Conservation (phyloP, 1,140 invertebrate genomes). For the Papilio polyxenes region DNA sequence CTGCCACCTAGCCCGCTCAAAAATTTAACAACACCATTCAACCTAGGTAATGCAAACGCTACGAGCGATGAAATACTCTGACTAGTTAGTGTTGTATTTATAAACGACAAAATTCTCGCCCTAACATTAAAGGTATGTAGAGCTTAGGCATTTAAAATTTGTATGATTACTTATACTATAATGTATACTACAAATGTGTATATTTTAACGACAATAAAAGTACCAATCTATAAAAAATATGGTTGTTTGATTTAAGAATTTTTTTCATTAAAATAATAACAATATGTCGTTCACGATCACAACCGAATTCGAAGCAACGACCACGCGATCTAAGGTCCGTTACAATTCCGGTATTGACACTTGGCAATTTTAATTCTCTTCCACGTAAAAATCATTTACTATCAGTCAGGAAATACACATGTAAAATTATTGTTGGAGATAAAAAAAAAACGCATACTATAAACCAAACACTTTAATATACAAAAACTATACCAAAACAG, state of each 20-base stretch:
- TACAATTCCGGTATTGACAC: too few species aligned
- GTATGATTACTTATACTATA: background rate
- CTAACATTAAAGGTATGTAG: background rate
- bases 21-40: slow-evolving; percentile 39
- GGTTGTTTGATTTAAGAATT: too few species aligned
- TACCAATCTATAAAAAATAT: too few species aligned
- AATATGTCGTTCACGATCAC: too few species aligned
- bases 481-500: slow-evolving; percentile 33
- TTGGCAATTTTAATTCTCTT: too few species aligned
- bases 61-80: slow-evolving; percentile 30
- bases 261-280: too few species aligned
- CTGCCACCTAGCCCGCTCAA: slow-evolving; percentile 16
- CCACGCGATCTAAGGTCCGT: too few species aligned
- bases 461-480: slow-evolving; percentile 37
- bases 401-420: too few species aligned
- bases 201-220: too few species aligned
- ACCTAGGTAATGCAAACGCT: slow-evolving; percentile 37
- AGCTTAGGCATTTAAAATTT: background rate
- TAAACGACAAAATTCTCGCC: background rate
- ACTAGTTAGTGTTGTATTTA: slow-evolving; percentile 21
- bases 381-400: too few species aligned
- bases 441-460: background rate
- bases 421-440: background rate
- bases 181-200: background rate
- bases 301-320: too few species aligned